Base-by-base conservation (phyloP, 2,113 vertebrate genomes). In the Clarias magur region DNA sequence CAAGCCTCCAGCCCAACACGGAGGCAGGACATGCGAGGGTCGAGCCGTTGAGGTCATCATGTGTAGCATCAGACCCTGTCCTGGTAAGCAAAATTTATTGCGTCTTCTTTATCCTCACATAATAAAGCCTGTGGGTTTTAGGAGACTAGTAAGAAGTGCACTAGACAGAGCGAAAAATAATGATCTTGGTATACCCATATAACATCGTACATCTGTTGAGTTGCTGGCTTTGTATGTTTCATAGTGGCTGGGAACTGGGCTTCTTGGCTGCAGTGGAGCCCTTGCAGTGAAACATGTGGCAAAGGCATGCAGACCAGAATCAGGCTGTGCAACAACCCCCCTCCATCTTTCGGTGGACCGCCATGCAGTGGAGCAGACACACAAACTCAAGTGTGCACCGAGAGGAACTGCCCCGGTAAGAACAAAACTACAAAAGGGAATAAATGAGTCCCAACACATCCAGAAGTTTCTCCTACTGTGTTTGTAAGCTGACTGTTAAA, bases 171-270 rank as follows among this genome's bases (percentile, higher is more conserved):
- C 10, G 9, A 1, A 53, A n/a, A 53, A 53, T 25, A 76, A 76
- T 54, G 4, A 53, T 76, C 48, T 79, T 16, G 0, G 48, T 27
- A 27, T 27, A 54, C 25, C 48, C 13, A 2, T 54, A 16, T 16
- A 27, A 27, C 27, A 57, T 13, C 12, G 27, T 17, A 56, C 27
- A 78, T 27, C 23, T 17, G 25, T 27, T 42, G 38, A 25, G 25
- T 80, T 59, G 27, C 54, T 82, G 34, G 1, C 9, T 57, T 17
- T 56, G 30, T 73, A 53, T 85, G 16, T 87, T 80, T 86, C 4
- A 82, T 89, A 99, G 98, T 99, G 90, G 91, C 92, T 1, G 98
- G 98, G 10, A 94, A 93, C 83, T 99, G 98, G 98, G 96, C 96
- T 1, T 60, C 95, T 13, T 99, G 98, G 98, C 92, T 96, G 56